phyloP scores from a whole-genome alignment of 2,888 invertebrate genomes.

The Lamproptera curius region DNA sequence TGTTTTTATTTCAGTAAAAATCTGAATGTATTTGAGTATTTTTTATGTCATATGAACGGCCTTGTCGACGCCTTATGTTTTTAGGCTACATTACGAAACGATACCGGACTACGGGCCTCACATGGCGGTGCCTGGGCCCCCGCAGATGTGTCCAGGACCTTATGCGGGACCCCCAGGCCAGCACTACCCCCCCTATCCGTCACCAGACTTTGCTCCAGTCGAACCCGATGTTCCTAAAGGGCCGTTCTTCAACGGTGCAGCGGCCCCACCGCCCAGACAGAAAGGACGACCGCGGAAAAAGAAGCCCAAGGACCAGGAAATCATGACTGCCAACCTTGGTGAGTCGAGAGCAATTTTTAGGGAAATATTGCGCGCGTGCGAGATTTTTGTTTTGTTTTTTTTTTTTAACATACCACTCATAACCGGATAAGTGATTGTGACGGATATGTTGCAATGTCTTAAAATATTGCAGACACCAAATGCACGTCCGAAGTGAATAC shows the following conservation, averaged over 20 bases:
- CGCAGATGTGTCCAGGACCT: slow-evolving; percentile 76
- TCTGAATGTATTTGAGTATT: too few species aligned
- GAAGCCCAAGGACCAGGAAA: slow-evolving; percentile 93
- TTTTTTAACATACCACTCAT: too few species aligned
- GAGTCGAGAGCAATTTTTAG: slow-evolving; percentile 56
- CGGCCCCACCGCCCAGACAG: slow-evolving; percentile 85
- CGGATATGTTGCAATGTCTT: too few species aligned
- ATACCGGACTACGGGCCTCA: slow-evolving; percentile 78
- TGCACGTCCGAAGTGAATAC: too few species aligned
- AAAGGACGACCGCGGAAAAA: slow-evolving; percentile 95
- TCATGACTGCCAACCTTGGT: slow-evolving; percentile 92
- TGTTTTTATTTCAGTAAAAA: too few species aligned
- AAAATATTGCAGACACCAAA: too few species aligned
- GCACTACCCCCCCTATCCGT: slow-evolving; percentile 77
- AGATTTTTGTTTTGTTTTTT: slow-evolving; percentile 14
- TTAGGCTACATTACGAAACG: slow-evolving; percentile 72
- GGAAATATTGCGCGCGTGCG: slow-evolving; percentile 24
- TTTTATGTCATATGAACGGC: too few species aligned
- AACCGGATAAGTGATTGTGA: too few species aligned
- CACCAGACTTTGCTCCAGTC: slow-evolving; percentile 76
- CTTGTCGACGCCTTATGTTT: slow-evolving; percentile 10
- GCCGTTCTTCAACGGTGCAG: slow-evolving; percentile 77
- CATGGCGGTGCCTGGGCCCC: slow-evolving; percentile 77
- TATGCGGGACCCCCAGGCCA: slow-evolving; percentile 68
- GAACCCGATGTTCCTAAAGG: slow-evolving; percentile 71